Percentiles rank a stretch among this genome's conserved stretches.
These are phyloP conservation scores for Cotesia glomerata DNA, from an alignment of 1,140 invertebrate genomes.

Conservation along the genomic window DNA sequence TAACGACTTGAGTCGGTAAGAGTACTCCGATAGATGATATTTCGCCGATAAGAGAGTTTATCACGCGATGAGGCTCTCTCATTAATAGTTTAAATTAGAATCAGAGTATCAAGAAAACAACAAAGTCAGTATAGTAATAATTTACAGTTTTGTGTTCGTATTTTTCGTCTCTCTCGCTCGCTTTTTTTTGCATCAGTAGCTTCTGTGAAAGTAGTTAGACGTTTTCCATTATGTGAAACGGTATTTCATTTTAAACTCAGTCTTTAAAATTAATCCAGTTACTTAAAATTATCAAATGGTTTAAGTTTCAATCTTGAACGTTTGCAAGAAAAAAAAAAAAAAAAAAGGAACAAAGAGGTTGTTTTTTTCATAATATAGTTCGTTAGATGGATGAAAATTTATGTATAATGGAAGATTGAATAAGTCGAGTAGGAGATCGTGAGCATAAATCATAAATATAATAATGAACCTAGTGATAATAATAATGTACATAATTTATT, in stretches of 20 bases:
- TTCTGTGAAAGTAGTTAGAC: constrained; percentile 8
- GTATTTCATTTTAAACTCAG: not conserved
- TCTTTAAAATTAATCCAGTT: not conserved
- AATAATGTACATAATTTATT: not conserved
- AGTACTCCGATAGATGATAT: not conserved
- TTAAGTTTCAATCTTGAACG: no score
- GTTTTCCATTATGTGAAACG: constrained; percentile 6
- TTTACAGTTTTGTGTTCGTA: not conserved
- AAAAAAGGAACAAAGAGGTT: not conserved
- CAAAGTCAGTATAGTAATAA: not conserved
- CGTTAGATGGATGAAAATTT: not conserved
- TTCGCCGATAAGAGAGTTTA: not conserved
- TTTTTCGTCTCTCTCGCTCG: not conserved
- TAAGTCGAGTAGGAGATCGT: not conserved
- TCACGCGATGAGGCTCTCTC: not conserved
- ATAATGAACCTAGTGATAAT: not conserved
- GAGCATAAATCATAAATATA: not conserved
- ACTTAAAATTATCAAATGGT: not conserved
- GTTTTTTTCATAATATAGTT: not conserved
- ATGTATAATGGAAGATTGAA: not conserved
- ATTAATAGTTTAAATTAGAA: no score
- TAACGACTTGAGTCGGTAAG: not conserved
- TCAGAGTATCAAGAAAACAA: no score
- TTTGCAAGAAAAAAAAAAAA: not conserved
- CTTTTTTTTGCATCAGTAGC: not conserved